Evolutionary conservation across 30 jellyfish, hydroid and myxozoan genomes (phyloP).

Genomic region (Pseudorhiza aurosa): DNA sequence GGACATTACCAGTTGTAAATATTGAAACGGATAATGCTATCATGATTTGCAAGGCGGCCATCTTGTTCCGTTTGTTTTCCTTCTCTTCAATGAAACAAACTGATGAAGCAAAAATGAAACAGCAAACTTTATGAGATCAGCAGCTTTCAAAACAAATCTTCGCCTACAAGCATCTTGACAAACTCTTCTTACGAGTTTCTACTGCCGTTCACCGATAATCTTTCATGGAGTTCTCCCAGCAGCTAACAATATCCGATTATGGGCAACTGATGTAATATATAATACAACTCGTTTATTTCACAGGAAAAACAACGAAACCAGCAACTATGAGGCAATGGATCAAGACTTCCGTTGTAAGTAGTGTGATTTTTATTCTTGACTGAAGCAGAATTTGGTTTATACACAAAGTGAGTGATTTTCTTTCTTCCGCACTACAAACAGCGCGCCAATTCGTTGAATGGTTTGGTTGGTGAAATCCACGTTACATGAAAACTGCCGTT

Average conservation of each 20-base stretch:
- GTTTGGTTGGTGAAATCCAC: too few species aligned
- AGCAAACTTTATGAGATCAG: background rate
- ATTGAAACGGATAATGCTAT: background rate
- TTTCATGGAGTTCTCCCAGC: background rate
- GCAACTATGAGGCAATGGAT: too few species aligned
- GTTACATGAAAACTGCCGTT: too few species aligned
- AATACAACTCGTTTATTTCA: background rate
- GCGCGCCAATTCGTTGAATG: conserved; percentile 6
- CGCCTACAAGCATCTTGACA: background rate
- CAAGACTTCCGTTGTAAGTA: too few species aligned
- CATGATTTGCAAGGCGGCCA: background rate
- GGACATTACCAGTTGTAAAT: background rate
- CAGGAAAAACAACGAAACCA: background rate
- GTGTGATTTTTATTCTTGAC: too few species aligned
- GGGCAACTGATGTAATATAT: background rate
- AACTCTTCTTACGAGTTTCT: background rate
- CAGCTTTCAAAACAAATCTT: conserved; percentile 1
- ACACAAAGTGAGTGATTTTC: background rate
- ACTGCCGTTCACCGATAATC: too few species aligned
- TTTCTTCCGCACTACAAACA: background rate
- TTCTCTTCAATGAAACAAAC: background rate
- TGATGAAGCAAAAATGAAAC: background rate
- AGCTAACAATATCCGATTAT: background rate
- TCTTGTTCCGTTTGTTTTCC: background rate
- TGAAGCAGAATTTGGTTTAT: too few species aligned